Percentiles rank a stretch among this genome's conserved stretches.
Evolutionary conservation across 2,797 vertebrate species (phyloP).

Genomic region (Orientallactaga sibirica): DNA sequence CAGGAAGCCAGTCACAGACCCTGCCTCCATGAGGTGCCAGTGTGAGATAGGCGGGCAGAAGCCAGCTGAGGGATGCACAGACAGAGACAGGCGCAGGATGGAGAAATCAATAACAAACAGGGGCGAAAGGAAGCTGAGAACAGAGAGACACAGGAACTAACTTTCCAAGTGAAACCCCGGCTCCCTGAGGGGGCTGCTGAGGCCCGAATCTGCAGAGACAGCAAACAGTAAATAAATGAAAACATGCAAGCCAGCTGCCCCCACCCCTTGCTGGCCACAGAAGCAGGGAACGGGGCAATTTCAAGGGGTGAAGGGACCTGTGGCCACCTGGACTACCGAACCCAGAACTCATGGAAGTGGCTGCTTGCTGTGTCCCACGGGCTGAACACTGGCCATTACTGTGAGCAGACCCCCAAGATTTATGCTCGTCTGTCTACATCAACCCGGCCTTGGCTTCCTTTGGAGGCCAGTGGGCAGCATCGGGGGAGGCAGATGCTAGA

Average conservation of each 20-base stretch:
- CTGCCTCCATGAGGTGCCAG: not conserved
- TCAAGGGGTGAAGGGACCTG: slow-evolving; percentile 82
- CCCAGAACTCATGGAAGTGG: not conserved
- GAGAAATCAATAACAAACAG: not conserved
- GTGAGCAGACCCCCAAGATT: not conserved
- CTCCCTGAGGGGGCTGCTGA: slow-evolving; percentile 98
- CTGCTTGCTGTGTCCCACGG: not conserved
- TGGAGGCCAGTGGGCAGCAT: not conserved
- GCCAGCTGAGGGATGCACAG: not conserved
- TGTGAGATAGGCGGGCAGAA: not conserved
- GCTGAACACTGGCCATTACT: not conserved
- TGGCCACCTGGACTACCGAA: slow-evolving; percentile 43
- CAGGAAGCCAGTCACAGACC: no score
- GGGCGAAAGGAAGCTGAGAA: slow-evolving; percentile 74
- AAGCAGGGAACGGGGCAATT: slow-evolving; percentile 82
- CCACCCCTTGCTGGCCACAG: not conserved
- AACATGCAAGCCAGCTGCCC: slow-evolving; percentile 80
- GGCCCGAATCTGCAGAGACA: slow-evolving; percentile 98
- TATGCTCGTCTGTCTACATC: rapidly evolving
- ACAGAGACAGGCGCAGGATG: slow-evolving; percentile 7
- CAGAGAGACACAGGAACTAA: slow-evolving; percentile 93
- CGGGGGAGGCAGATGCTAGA: not conserved
- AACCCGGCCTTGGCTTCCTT: slow-evolving; percentile 6
- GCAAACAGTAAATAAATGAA: slow-evolving; percentile 92
- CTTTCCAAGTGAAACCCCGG: slow-evolving; percentile 98